phyloP scores from a whole-genome alignment of 2,797 vertebrate genomes.

The Nothura maculosa region DNA sequence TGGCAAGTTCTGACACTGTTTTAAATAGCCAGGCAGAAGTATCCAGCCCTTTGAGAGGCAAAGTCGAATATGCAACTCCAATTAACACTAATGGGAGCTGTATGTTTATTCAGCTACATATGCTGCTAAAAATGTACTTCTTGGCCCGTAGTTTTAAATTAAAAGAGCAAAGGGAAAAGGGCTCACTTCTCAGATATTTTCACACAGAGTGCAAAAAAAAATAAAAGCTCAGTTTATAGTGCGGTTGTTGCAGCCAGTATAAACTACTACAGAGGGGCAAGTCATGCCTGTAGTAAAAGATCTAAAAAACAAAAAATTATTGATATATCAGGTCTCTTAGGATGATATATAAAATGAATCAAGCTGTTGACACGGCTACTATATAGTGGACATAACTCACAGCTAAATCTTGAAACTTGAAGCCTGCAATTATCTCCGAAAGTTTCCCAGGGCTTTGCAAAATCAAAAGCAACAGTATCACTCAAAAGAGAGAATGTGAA shows the following conservation, averaged over 20 bases:
- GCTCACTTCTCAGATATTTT: not conserved
- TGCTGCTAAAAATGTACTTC: slow-evolving; percentile 15
- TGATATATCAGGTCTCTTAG: not conserved
- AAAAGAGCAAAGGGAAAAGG: not conserved
- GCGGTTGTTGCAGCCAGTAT: not conserved
- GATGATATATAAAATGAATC: not conserved
- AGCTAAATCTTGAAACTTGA: slow-evolving; percentile 10
- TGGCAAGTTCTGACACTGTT: not conserved
- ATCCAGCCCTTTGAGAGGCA: not conserved
- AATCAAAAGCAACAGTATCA: slow-evolving; percentile 25
- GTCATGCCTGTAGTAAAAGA: slow-evolving; percentile 28
- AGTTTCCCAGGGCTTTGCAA: slow-evolving; percentile 27
- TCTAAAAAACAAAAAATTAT: slow-evolving; percentile 12
- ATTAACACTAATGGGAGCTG: not conserved
- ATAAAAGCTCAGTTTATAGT: not conserved
- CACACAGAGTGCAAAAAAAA: not conserved
- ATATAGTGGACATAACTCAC: slow-evolving; percentile 36
- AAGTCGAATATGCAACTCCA: not conserved
- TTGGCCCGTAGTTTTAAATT: not conserved
- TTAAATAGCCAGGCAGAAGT: not conserved
- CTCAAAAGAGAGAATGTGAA: slow-evolving; percentile 32
- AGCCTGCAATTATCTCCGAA: slow-evolving; percentile 32
- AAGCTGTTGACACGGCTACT: slow-evolving; percentile 8
- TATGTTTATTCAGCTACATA: slow-evolving; percentile 7
- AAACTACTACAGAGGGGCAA: slow-evolving; percentile 23